phyloP scores from a whole-genome alignment of 2,113 vertebrate species.

The Pteronura brasiliensis region DNA sequence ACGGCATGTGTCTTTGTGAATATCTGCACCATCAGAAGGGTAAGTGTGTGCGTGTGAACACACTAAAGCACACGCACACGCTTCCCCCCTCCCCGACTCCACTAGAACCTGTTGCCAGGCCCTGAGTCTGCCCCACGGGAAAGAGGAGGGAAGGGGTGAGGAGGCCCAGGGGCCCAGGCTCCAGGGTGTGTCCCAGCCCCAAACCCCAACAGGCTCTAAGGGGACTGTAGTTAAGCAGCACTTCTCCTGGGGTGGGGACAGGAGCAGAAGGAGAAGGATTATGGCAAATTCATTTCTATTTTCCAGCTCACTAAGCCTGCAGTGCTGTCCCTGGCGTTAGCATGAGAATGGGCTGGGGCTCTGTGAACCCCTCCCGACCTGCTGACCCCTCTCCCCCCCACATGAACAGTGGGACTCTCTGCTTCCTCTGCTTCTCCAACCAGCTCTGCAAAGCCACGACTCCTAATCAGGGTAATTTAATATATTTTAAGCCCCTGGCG shows the following conservation, averaged over 20 bases:
- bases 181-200: constrained; percentile 24
- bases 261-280: constrained; percentile 86
- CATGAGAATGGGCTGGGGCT: constrained; percentile 96
- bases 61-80: not conserved
- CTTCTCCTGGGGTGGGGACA: constrained; percentile 81
- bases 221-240: constrained; percentile 87
- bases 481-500: constrained; percentile 95
- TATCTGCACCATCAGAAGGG: not conserved
- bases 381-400: constrained; percentile 91
- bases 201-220: constrained; percentile 26
- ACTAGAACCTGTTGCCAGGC: not conserved
- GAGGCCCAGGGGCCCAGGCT: not conserved
- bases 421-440: constrained; percentile 91
- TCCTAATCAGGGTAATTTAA: constrained; percentile 99
- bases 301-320: constrained; percentile 94
- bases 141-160: not conserved
- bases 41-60: not conserved
- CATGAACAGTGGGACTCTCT: constrained; percentile 92
- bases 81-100: rapidly evolving
- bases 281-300: constrained; percentile 96
- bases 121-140: not conserved
- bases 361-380: constrained; percentile 96
- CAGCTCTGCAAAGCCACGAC: constrained; percentile 93
- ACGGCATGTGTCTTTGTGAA: not conserved
- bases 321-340: constrained; percentile 91